These are phyloP conservation scores for Laterallus jamaicensis DNA, from an alignment of 2,113 vertebrate species.

Conservation along the genomic window DNA sequence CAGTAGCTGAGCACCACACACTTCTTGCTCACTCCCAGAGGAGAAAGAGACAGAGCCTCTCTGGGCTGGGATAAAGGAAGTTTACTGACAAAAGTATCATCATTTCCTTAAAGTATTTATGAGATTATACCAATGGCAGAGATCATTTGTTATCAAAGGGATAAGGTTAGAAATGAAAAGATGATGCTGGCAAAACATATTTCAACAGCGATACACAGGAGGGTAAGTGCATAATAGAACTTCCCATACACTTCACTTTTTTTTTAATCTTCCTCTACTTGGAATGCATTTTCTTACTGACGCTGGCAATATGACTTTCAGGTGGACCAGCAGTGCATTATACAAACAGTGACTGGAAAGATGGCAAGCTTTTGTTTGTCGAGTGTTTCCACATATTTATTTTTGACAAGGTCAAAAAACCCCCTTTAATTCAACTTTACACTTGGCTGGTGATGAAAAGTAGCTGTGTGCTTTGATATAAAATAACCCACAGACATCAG, in stretches of 20 bases:
- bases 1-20: too few species aligned
- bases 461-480: neutral
- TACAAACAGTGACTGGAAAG: neutral
- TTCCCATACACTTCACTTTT: neutral
- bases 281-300: neutral
- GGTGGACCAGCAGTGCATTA: neutral
- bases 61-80: too few species aligned
- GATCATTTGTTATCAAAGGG: neutral
- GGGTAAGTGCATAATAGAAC: neutral
- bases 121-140: neutral
- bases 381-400: neutral
- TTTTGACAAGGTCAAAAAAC: slow-evolving; percentile 9
- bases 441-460: neutral
- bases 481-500: neutral
- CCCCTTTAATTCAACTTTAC: slow-evolving; percentile 8
- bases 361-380: neutral
- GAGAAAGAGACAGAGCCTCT: too few species aligned
- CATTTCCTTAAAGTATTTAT: neutral
- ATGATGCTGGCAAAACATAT: neutral
- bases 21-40: too few species aligned
- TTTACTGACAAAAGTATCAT: too few species aligned
- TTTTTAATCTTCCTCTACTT: neutral
- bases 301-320: neutral
- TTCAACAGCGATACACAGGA: neutral
- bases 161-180: neutral